These are phyloP conservation scores for Heliopora coerulea DNA, from an alignment of 92 coral and sea anemone species.

Conservation along the genomic window DNA sequence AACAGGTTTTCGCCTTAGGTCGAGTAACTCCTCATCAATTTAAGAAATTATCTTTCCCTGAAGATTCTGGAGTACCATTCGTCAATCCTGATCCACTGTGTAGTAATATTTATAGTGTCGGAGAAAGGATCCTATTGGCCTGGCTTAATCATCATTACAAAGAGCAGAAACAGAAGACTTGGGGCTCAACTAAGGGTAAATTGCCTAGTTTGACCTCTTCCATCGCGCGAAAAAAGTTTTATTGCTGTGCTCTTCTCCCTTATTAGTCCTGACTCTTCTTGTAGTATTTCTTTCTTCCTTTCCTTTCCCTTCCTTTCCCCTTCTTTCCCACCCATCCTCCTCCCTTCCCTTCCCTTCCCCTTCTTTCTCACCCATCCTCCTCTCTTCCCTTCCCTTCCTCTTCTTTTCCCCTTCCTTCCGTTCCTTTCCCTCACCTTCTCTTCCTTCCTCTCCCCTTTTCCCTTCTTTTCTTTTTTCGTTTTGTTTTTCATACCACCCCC, in stretches of 20 bases:
- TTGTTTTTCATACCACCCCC: no score
- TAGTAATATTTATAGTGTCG: slow-evolving; percentile 95
- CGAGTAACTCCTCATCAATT: slow-evolving; percentile 97
- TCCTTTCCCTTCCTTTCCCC: no score
- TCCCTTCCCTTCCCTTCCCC: not conserved
- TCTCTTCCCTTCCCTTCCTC: not conserved
- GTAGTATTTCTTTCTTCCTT: no score
- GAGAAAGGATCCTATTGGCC: slow-evolving; percentile 82
- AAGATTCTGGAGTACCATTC: slow-evolving; percentile 57
- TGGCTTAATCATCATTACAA: slow-evolving; percentile 97
- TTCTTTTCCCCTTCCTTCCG: no score
- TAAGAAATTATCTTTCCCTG: slow-evolving; percentile 77
- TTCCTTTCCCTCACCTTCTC: no score
- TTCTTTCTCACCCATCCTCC: not conserved
- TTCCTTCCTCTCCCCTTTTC: no score
- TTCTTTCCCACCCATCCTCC: no score
- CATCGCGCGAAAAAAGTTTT: no score
- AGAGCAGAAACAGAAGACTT: slow-evolving; percentile 67
- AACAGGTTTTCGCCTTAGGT: slow-evolving; percentile 77
- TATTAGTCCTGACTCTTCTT: no score
- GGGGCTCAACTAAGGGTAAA: slow-evolving; percentile 88
- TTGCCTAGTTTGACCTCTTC: not conserved
- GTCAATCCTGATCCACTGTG: slow-evolving; percentile 88
- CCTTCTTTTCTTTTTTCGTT: no score
- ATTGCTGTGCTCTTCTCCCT: no score